Percentiles rank a stretch among this genome's conserved stretches.
Conservation (phyloP, 2,888 invertebrate genomes). For the Eristalis pertinax region DNA sequence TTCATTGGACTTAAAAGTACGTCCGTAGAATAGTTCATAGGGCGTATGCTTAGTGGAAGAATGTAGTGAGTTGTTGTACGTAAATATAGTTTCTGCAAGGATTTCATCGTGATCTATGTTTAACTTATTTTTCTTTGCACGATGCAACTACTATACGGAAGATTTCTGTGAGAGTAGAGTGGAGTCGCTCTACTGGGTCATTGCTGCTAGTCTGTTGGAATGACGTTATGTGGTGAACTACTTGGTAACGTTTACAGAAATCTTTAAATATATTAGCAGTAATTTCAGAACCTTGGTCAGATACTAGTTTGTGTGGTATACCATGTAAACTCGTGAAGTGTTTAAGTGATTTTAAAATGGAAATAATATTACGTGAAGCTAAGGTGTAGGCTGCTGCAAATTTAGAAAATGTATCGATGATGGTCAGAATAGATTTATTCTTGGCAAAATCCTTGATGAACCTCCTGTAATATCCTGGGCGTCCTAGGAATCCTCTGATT, state of each 20-base stretch:
- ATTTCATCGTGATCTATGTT: neutral
- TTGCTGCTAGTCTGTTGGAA: neutral
- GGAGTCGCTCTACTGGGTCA: neutral
- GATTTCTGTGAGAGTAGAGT: neutral
- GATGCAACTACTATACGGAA: neutral
- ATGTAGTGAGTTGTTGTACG: neutral
- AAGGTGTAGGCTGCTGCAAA: neutral
- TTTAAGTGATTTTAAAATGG: neutral
- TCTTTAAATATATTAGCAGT: neutral
- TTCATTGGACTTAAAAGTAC: neutral
- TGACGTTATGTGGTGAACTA: neutral
- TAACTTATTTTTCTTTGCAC: neutral
- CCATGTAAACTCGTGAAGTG: neutral
- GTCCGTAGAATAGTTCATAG: neutral
- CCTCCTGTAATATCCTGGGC: neutral
- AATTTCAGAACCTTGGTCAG: neutral
- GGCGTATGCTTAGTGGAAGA: neutral
- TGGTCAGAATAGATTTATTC: too few species aligned
- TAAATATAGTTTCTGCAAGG: neutral
- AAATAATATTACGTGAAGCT: neutral
- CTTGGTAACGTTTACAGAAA: too few species aligned
- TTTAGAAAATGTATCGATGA: too few species aligned
- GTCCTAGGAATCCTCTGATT: too few species aligned
- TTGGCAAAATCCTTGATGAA: too few species aligned
- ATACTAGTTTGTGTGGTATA: neutral